These are phyloP conservation scores for Lepisosteus osseus DNA, from an alignment of 2,113 vertebrate genomes.

Conservation along the genomic window DNA sequence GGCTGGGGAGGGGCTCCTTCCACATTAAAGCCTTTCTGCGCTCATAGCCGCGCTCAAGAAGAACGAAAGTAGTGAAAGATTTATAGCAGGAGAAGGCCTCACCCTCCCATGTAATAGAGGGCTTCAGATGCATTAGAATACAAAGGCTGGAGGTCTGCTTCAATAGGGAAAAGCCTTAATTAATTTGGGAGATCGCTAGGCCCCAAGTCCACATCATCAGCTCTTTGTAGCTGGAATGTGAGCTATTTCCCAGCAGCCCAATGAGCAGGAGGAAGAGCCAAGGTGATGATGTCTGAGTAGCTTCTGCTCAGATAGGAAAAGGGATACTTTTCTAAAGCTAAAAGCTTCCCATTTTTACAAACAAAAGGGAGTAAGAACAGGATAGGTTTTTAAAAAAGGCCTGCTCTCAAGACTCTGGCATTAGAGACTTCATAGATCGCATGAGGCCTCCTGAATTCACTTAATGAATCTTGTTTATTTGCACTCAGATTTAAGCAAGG, in stretches of 20 bases:
- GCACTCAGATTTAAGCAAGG: background rate
- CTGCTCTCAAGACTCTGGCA: slow-evolving; percentile 48
- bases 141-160: slow-evolving; percentile 43
- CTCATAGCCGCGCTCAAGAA: slow-evolving; percentile 34
- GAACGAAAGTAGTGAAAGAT: slow-evolving; percentile 58
- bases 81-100: slow-evolving; percentile 48
- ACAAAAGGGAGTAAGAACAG: slow-evolving; percentile 43
- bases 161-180: slow-evolving; percentile 61
- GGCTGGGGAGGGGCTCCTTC: slow-evolving; percentile 33
- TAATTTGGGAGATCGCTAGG: slow-evolving; percentile 66
- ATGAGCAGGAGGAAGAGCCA: slow-evolving; percentile 42
- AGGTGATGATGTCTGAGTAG: slow-evolving; percentile 73
- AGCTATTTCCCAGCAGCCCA: slow-evolving; percentile 67
- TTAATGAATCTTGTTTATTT: slow-evolving; percentile 21
- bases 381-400: slow-evolving; percentile 52
- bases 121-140: slow-evolving; percentile 55
- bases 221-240: slow-evolving; percentile 72
- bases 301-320: slow-evolving; percentile 63
- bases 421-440: slow-evolving; percentile 44
- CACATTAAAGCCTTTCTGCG: slow-evolving; percentile 46
- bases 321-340: slow-evolving; percentile 76
- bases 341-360: slow-evolving; percentile 71
- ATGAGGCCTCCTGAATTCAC: slow-evolving; percentile 1
- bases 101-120: slow-evolving; percentile 46
- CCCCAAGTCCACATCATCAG: slow-evolving; percentile 60